Evolutionary conservation across 2,888 invertebrate genomes (phyloP), one percentile per base, ranked within the genome.

Genomic region (Tigriopus californicus): DNA sequence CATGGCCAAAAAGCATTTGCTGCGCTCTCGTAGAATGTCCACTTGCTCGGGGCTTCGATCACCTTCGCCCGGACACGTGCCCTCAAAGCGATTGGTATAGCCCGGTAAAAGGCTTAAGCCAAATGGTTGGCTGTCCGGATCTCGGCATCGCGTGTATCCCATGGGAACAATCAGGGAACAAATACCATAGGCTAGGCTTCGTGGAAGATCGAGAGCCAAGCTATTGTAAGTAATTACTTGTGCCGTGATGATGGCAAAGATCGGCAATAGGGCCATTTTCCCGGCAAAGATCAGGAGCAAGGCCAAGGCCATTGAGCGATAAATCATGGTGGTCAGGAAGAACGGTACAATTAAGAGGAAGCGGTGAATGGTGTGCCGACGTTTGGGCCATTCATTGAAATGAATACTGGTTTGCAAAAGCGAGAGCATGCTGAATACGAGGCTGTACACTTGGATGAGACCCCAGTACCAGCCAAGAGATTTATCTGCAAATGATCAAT

Each of bases 301-400:
- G 10, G 54, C 40, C n/a, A 54, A 54, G 54, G 40, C 33, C 33
- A 54, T 24, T n/a, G 41, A 18, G 33, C 54, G n/a, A 22, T 54
- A 54, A 18, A 54, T 24, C 8, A 54, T 41, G 20, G 54, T 41
- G 15, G 41, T 54, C 40, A 41, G 18, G 41, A 54, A 54, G 41
- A 40, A 54, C 18, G 54, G 54, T 11, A 54, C 41, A 13, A 54
- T 41, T 18, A 54, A 40, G 13, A 54, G 41, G 8, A 54, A 41
- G 18, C 54, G 24, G 12, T 54, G 54, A 18, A 54, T 20, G 13
- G 54, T 54, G 40, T 54, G 54, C 18, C 54, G 40, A 13, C 54
- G 33, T 40, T 58, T 58, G 15, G 20, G 49, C 40, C 58, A 58
- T 49, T 58, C 58, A 18, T 58, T 58, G 33, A 58, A 58, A n/a